A percentile compares a stretch with the other conserved stretches of the same genome.
Conservation (phyloP, 2,797 vertebrate genomes). For the Syndactyla subalaris region DNA sequence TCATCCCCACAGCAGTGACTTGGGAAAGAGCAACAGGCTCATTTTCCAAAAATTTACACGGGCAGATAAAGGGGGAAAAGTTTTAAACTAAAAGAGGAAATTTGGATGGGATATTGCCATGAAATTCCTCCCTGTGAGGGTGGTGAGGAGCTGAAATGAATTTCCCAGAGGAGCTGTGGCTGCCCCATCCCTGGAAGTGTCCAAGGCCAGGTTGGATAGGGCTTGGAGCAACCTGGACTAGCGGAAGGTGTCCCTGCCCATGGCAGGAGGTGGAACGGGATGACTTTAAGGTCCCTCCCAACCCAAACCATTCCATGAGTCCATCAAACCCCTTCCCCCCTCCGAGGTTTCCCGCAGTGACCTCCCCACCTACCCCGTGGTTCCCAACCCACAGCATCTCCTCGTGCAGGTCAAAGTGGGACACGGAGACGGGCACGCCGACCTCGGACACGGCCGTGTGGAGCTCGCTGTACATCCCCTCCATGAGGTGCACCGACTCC, state of each 20-base stretch:
- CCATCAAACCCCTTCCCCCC: rapidly evolving
- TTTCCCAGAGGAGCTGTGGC: not conserved
- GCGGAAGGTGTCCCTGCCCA: not conserved
- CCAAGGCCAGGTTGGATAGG: not conserved
- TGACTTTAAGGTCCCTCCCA: not conserved
- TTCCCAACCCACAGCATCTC: conserved; percentile 98
- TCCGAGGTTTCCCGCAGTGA: not conserved
- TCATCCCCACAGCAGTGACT: not conserved
- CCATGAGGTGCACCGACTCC: conserved; percentile 89
- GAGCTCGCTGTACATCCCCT: conserved; percentile 96
- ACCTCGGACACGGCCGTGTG: conserved; percentile 94
- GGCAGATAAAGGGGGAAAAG: not conserved
- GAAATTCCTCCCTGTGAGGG: not conserved
- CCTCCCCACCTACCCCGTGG: conserved; percentile 85
- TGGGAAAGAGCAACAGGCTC: not conserved
- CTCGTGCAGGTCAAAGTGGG: conserved; percentile 95
- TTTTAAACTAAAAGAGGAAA: not conserved
- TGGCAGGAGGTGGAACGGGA: rapidly evolving
- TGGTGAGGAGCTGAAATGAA: not conserved
- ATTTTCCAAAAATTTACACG: rapidly evolving
- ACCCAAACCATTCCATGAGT: rapidly evolving
- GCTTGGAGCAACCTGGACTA: not conserved
- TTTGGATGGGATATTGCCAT: not conserved
- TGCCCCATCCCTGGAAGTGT: not conserved
- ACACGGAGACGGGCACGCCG: conserved; percentile 89